Evolutionary conservation across 2,797 vertebrate species (phyloP), one percentile per base, ranked within the genome.

Genomic region (Characodon lateralis): DNA sequence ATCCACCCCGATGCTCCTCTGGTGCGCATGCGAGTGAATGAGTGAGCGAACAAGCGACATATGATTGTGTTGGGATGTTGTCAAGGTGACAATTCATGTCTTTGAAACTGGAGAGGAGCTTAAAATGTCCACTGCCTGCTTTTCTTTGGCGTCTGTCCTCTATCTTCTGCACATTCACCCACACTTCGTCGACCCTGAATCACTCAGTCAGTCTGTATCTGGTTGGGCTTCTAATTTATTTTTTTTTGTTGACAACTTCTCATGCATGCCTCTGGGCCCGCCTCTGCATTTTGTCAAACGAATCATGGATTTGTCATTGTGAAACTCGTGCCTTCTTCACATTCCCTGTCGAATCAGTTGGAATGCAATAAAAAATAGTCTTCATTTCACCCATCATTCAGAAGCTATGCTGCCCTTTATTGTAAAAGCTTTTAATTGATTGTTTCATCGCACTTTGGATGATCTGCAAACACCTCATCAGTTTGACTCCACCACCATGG

Each of bases 71-170:
- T 72, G 79, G 79, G 80, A 86, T 88, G 84, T 89, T 91, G 85
- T 87, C 79, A 75, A 82, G 84, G 86, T 88, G 78, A 87, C 70
- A 2, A 83, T 80, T 88, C 79, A 72, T 87, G 84, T 74, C 81
- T 91, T 72, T 69, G 72, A 78, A 89, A 84, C 86, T 83, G 82
- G 80, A 91, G 88, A 93, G 92, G 85, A 93, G 88, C 84, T 89
- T 78, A 89, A 85, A 83, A 83, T 85, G 84, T 90, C 87, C 89
- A 91, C 90, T 92, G 93, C 92, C 93, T 95, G 94, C 92, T 91
- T 89, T 24, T 90, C 83, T 87, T 91, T 79, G 35, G 87, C 81
- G 24, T 90, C 88, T 89, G 85, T 89, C 87, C 85, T 90, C 79
- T 84, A 76, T 85, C 79, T 88, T 90, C 78, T 87, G 81, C 89